Evolutionary conservation across 1,140 invertebrate genomes (phyloP), one percentile per base, ranked within the genome.

Genomic region (Drosophila murphyi): DNA sequence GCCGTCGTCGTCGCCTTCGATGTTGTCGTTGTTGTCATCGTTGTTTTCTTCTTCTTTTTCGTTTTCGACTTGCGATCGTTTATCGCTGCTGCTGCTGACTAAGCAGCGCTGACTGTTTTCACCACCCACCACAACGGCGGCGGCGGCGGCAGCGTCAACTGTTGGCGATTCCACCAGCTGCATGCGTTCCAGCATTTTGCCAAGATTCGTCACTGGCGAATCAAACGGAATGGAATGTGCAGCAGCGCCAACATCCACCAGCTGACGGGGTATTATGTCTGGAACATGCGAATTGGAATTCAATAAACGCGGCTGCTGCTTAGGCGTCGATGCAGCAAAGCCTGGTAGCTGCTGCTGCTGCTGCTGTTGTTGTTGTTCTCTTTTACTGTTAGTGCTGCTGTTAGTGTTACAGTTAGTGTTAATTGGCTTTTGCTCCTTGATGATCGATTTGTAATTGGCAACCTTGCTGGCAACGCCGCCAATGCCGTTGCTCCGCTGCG

Each of bases 381-480:
- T 43, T n/a, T 43, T 43, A n/a, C 39, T 12, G 47, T 3, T 28
- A n/a, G 85, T 12, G 57, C 12, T 54, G 50, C 4, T 35, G 54
- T 12, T 43, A 41, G 2, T 41, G 39, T 41, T 41, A 41, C 4
- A 31, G 54, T 12, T 43, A 41, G 2, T 41, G 39, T 41, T 41
- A 41, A 3, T 43, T 35, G 90, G 82, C 68, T 93, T 93, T 35
- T 91, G 83, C 10, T 92, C 92, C 72, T 95, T 94, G 35, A 94
- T 95, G 65, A 95, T 95, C 39, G 93, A 94, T 71, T 95, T 95
- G 75, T 95, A 95, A 7, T 92, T 95, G 5, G 94, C 95, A 29
- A 95, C 94, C 85, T 95, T 95, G 28, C 93, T 94, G 12, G 95
- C 95, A 0, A 95, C 95, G 10, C 95, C 95, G 12, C 95, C 95